Evolutionary conservation across 53 echinoderm and acorn worm genomes (phyloP).

Genomic region (Patiria pectinifera): DNA sequence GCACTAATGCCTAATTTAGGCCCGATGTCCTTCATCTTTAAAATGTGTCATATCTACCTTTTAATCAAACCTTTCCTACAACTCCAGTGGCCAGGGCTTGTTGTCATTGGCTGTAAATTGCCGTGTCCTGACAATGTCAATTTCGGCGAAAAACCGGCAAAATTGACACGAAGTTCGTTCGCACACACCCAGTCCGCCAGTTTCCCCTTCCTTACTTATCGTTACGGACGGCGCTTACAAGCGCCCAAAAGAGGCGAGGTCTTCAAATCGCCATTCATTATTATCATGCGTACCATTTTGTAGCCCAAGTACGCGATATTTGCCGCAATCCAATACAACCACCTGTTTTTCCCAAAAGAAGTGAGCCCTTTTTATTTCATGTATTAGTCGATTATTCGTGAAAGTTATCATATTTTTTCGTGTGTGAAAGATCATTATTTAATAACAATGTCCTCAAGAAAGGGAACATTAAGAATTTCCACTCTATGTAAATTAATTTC

Average conservation of each 20-base stretch:
- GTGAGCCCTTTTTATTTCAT: conserved; percentile 42
- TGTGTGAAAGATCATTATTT: background rate
- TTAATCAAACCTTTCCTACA: background rate
- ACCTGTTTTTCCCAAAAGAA: background rate
- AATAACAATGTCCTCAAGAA: too few species aligned
- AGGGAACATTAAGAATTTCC: too few species aligned
- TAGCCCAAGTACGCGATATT: conserved; percentile 9
- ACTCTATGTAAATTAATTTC: background rate
- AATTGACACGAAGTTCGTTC: background rate
- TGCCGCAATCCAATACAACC: background rate
- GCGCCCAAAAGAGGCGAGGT: background rate
- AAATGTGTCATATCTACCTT: background rate
- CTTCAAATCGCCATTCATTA: background rate
- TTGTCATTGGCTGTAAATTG: background rate
- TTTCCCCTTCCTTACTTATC: background rate
- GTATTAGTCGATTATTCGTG: conserved; percentile 58
- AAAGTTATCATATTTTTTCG: too few species aligned
- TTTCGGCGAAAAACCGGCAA: background rate
- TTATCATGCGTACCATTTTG: background rate
- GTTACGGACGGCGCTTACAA: background rate
- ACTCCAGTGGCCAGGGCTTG: background rate
- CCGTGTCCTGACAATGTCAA: background rate
- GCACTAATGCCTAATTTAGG: too few species aligned
- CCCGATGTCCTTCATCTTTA: too few species aligned
- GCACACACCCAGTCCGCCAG: background rate